Conservation (phyloP, 2,888 invertebrate genomes). For the Drosophila meridionalis region DNA sequence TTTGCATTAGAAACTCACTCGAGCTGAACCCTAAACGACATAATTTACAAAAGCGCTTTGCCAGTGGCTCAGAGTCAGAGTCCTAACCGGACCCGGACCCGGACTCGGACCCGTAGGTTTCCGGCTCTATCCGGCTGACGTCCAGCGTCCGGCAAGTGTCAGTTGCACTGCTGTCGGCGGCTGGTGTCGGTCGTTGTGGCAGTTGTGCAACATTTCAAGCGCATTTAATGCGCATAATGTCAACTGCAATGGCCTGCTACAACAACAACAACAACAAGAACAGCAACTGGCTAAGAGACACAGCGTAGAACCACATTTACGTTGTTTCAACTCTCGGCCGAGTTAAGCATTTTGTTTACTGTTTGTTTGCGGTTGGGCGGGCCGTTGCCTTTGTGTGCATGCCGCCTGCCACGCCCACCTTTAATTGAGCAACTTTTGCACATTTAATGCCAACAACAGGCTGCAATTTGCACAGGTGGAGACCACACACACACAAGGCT, state of each 20-base stretch:
- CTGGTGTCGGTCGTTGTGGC: conserved; percentile 7
- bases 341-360: conserved; percentile 47
- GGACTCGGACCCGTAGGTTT: conserved; percentile 29
- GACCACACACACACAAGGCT: background rate
- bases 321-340: conserved; percentile 22
- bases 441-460: conserved; percentile 28
- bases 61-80: conserved; percentile 5
- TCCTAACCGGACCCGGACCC: background rate
- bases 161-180: conserved; percentile 30
- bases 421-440: conserved; percentile 12
- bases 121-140: conserved; percentile 33
- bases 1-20: conserved; percentile 37
- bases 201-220: conserved; percentile 54
- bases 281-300: background rate
- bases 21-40: conserved; percentile 55
- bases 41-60: conserved; percentile 64
- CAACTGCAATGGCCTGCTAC: conserved; percentile 43
- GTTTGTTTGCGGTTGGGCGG: conserved; percentile 14
- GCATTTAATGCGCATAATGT: conserved; percentile 72
- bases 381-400: background rate
- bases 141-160: conserved; percentile 53
- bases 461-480: conserved; percentile 16
- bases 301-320: conserved; percentile 15
- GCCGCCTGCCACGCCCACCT: conserved; percentile 7
- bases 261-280: background rate